Evolutionary conservation across 2,888 invertebrate genomes (phyloP).

Genomic region (Andricus quercusramuli): DNA sequence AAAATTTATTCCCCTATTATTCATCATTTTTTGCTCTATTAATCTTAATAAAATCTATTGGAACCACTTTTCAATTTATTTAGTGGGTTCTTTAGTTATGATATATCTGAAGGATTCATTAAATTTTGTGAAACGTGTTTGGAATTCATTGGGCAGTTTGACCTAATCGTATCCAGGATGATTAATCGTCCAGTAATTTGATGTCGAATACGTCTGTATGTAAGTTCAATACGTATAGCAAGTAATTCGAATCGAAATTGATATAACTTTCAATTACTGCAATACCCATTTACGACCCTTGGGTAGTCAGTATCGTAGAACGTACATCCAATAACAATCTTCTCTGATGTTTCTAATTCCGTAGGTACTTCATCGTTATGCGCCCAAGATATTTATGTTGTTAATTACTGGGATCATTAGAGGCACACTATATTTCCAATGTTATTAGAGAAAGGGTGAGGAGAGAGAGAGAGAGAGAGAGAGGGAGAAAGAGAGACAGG

Average conservation of each 20-base stretch:
- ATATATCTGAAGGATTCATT: too few species aligned
- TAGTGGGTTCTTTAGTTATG: too few species aligned
- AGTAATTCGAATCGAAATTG: conserved; percentile 32
- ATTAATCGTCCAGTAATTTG: conserved; percentile 16
- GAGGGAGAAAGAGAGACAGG: not conserved
- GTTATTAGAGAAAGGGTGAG: conserved; percentile 15
- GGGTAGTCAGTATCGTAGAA: conserved; percentile 10
- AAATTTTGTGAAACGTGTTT: too few species aligned
- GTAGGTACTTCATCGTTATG: conserved; percentile 37
- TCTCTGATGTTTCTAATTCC: conserved; percentile 27
- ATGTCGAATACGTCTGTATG: not conserved
- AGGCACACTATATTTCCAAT: conserved; percentile 10
- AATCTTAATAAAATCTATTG: too few species aligned
- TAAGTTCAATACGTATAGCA: not conserved
- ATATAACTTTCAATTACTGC: conserved; percentile 37
- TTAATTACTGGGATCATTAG: conserved; percentile 32
- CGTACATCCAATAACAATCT: conserved; percentile 33
- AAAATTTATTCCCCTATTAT: too few species aligned
- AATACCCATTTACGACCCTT: conserved; percentile 23
- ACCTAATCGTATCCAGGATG: not conserved
- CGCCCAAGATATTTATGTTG: conserved; percentile 32
- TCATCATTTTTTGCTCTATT: too few species aligned
- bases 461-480: not conserved
- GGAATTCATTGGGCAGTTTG: not conserved
- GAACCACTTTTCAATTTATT: too few species aligned